Evolutionary conservation across 2,113 vertebrate genomes (phyloP).

Genomic region (Tapirus terrestris): DNA sequence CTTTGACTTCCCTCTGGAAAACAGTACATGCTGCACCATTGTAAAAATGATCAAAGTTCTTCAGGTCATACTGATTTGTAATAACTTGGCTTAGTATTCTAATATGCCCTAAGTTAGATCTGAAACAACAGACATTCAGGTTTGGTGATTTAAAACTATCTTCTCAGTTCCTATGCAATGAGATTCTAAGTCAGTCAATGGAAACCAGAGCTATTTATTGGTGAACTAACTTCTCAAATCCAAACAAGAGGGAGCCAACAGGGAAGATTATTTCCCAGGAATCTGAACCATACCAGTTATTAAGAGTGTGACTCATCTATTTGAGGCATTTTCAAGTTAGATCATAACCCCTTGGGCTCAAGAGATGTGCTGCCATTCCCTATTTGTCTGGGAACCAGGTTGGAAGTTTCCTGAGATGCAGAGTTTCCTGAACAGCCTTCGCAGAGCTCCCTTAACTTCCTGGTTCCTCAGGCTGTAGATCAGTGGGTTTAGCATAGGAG

Average conservation of each 20-base stretch:
- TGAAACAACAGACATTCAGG: neutral
- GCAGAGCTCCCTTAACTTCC: conserved; percentile 68
- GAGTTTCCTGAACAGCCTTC: conserved; percentile 53
- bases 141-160: neutral
- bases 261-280: neutral
- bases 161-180: neutral
- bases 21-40: neutral
- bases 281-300: neutral
- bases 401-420: neutral
- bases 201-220: neutral
- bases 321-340: neutral
- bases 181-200: neutral
- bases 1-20: neutral
- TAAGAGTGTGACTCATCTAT: neutral
- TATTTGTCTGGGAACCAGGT: neutral
- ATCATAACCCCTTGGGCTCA: neutral
- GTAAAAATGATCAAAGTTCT: neutral
- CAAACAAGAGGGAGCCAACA: neutral
- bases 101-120: neutral
- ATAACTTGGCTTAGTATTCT: neutral
- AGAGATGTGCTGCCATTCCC: neutral
- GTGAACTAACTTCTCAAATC: neutral
- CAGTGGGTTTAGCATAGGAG: conserved; percentile 73
- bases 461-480: conserved; percentile 77
- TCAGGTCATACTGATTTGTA: neutral